A percentile compares a stretch with the other conserved stretches of the same genome.
Conservation (phyloP, 2,888 invertebrate species). For the Pocota personata region DNA sequence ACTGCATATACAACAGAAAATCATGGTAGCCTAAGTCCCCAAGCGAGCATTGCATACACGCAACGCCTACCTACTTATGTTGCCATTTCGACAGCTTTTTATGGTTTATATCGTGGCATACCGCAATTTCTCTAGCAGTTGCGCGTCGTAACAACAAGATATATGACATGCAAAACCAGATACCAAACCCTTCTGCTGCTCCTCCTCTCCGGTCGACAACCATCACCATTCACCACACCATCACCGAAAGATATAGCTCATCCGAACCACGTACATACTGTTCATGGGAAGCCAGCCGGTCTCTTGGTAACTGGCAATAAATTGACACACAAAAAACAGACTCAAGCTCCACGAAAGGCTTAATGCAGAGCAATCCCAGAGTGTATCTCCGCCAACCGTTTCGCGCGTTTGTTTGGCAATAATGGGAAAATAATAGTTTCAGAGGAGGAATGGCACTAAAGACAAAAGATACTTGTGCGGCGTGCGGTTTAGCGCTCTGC, state of each 20-base stretch:
- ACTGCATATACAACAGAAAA: neutral
- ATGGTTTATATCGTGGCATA: constrained; percentile 52
- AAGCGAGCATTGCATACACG: constrained; percentile 27
- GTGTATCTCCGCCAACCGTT: constrained; percentile 32
- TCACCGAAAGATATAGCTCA: constrained; percentile 52
- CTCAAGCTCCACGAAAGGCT: constrained; percentile 27
- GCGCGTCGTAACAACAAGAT: constrained; percentile 45
- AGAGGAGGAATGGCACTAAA: constrained; percentile 49
- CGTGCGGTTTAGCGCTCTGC: neutral
- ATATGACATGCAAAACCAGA: constrained; percentile 63
- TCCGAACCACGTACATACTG: constrained; percentile 45
- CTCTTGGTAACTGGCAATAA: constrained; percentile 55
- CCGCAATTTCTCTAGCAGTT: constrained; percentile 60
- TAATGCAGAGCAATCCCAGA: constrained; percentile 49
- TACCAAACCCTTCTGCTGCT: constrained; percentile 32
- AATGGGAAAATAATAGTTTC: constrained; percentile 71
- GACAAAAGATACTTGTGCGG: constrained; percentile 61
- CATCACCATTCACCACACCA: constrained; percentile 5
- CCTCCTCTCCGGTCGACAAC: neutral
- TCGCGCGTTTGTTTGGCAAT: constrained; percentile 67
- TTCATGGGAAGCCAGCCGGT: constrained; percentile 58
- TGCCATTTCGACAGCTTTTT: constrained; percentile 65
- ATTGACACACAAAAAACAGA: constrained; percentile 48
- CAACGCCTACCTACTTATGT: constrained; percentile 59
- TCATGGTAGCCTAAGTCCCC: neutral